A percentile compares a stretch with the other conserved stretches of the same genome.
phyloP scores from a whole-genome alignment of 2,888 invertebrate species.

The Aproaerema taeniolella region DNA sequence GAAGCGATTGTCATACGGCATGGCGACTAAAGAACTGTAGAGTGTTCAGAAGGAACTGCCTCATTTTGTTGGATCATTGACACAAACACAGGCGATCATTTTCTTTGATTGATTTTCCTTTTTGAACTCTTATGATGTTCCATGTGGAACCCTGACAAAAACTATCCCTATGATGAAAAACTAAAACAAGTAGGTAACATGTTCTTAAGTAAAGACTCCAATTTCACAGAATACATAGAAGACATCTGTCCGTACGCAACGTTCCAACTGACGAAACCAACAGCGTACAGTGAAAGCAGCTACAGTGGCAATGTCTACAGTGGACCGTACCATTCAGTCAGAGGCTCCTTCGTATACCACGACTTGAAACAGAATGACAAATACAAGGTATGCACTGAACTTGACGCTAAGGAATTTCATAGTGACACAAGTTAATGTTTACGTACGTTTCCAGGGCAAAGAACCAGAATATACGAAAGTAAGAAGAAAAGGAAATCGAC shows the following conservation, averaged over 20 bases:
- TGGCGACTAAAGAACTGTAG: no score
- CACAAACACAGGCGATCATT: no score
- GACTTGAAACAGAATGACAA: slow-evolving; percentile 89
- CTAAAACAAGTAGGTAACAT: no score
- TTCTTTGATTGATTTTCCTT: no score
- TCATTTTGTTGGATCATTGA: no score
- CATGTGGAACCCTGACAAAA: no score
- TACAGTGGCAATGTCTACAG: slow-evolving; percentile 93
- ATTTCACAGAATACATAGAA: slow-evolving; percentile 89
- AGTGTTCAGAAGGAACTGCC: no score
- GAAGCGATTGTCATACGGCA: no score
- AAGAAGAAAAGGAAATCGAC: slow-evolving; percentile 86
- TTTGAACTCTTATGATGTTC: no score
- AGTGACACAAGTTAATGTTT: neutral
- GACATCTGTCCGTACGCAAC: slow-evolving; percentile 96
- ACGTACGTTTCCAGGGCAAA: slow-evolving; percentile 78
- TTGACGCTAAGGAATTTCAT: neutral
- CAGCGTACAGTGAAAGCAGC: slow-evolving; percentile 91
- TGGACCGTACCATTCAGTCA: slow-evolving; percentile 90
- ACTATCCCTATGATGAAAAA: no score
- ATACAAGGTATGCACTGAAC: slow-evolving; percentile 80
- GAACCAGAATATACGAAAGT: slow-evolving; percentile 91
- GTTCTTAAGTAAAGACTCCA: no score
- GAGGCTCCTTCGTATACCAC: slow-evolving; percentile 93
- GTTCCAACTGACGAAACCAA: slow-evolving; percentile 91